Base-by-base conservation (phyloP, 1,140 invertebrate genomes). In the Nymphalis io region DNA sequence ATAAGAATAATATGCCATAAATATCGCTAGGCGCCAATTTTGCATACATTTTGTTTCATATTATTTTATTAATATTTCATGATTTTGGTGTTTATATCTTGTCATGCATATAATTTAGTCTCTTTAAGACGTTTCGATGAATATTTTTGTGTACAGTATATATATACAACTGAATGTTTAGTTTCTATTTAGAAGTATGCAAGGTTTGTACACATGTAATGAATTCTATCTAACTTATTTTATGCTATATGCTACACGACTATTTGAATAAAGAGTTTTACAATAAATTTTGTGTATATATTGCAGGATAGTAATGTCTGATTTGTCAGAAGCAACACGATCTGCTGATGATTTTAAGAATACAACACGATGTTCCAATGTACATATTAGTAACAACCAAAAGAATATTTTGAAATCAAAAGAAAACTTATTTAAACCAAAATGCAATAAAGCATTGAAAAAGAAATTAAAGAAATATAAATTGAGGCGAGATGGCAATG, bases 391-490 rank as follows among this genome's bases (percentile, higher is more conserved):
- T 67, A 75, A 72, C 27, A 75, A 74, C 18, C 63, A 59, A 16
- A 77, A 70, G 71, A 69, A 66, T 73, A 59, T 82, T 42, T 69
- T 84, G 13, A 86, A 76, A 68, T 77, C 76, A n/a, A 87, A 78
- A 60, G 84, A 84, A 81, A 84, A 85, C 65, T 63, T 73, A 27
- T 74, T 74, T 23, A 87, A 82, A 71, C 60, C 68, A 10, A 89
- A 81, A 75, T 87, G 79, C 69, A 78, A 74, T 62, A 83, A 76
- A 70, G 71, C 70, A 27, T 78, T 90, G 16, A 88, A 82, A 44
- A 84, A 79, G 48, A 91, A 87, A 63, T 76, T 89, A 51, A 88
- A 84, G 68, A 88, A 91, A 70, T 91, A 91, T 60, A 89, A 85
- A 79, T 72, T 89, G 10, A 79, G 82, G 67, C 83, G 62, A 74